Evolutionary conservation across 1,140 invertebrate genomes (phyloP).

Genomic region (Achatina immaculata): DNA sequence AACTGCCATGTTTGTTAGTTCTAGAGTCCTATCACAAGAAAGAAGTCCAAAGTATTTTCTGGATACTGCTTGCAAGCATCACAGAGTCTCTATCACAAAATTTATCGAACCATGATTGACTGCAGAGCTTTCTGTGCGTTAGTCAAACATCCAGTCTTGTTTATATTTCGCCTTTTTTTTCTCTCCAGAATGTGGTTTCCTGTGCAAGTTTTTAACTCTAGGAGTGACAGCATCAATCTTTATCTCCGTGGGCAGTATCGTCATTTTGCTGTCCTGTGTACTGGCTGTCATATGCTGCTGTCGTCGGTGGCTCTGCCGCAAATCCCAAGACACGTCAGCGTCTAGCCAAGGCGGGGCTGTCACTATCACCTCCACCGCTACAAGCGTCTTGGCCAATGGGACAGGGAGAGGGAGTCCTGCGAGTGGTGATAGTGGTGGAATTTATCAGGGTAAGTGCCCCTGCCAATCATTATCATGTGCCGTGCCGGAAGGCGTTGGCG

Average conservation of each 20-base stretch:
- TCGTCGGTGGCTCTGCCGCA: conserved; percentile 53
- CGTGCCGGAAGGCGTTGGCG: too few relatives aligned
- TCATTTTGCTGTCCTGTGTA: conserved; percentile 58
- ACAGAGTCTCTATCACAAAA: too few relatives aligned
- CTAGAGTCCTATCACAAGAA: too few relatives aligned
- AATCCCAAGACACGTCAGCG: conserved; percentile 45
- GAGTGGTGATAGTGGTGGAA: neutral
- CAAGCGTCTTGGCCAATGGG: conserved; percentile 52
- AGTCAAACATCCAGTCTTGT: neutral
- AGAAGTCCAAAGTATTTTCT: too few relatives aligned
- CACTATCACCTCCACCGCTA: conserved; percentile 47
- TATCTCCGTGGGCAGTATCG: conserved; percentile 63
- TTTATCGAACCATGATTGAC: too few relatives aligned
- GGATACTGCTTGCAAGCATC: too few relatives aligned
- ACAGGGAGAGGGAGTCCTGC: neutral
- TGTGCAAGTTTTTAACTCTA: conserved; percentile 58
- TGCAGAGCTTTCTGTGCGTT: too few relatives aligned
- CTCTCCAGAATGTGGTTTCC: conserved; percentile 51
- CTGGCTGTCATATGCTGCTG: conserved; percentile 60
- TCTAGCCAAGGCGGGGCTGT: conserved; percentile 28
- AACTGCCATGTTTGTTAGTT: too few relatives aligned
- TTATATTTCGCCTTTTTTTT: neutral
- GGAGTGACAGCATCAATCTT: conserved; percentile 63
- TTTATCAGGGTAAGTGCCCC: neutral
- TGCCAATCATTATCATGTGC: too few relatives aligned